Conservation (phyloP, 2,797 vertebrate genomes). For the Rhyacichthys aspro region DNA sequence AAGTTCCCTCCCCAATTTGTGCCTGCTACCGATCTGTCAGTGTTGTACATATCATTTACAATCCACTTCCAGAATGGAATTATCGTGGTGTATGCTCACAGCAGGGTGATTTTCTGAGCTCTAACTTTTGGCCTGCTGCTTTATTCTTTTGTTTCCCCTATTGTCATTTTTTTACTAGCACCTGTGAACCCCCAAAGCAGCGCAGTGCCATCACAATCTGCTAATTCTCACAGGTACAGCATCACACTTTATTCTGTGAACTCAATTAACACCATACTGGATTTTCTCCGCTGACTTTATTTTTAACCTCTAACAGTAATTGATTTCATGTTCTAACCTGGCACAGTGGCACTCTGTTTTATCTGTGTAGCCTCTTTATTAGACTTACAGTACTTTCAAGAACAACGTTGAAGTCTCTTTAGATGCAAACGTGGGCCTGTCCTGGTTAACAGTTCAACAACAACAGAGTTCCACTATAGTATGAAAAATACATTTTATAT, state of each 20-base stretch:
- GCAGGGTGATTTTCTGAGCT: constrained; percentile 12
- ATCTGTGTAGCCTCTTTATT: constrained; percentile 32
- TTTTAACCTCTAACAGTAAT: constrained; percentile 80
- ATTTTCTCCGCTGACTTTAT: constrained; percentile 72
- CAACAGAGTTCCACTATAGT: too few species aligned
- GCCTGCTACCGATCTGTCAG: too few species aligned
- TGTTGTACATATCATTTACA: too few species aligned
- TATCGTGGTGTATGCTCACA: too few species aligned
- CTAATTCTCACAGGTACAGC: constrained; percentile 80
- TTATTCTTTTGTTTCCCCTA: constrained; percentile 23
- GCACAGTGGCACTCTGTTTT: constrained; percentile 41
- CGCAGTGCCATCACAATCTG: constrained; percentile 61
- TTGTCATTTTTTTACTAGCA: constrained; percentile 35
- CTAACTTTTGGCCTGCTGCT: constrained; percentile 9
- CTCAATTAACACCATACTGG: constrained; percentile 83
- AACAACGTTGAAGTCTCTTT: constrained; percentile 14
- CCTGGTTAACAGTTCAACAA: too few species aligned
- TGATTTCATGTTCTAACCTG: constrained; percentile 73
- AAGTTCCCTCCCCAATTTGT: too few species aligned
- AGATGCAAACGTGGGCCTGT: background rate
- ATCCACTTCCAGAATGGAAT: too few species aligned
- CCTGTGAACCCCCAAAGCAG: constrained; percentile 65
- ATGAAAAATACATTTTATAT: constrained; percentile 15
- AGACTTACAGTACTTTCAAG: constrained; percentile 7
- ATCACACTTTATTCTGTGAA: constrained; percentile 80